Conservation (phyloP, 2,113 vertebrate species). For the Mustela nigripes region DNA sequence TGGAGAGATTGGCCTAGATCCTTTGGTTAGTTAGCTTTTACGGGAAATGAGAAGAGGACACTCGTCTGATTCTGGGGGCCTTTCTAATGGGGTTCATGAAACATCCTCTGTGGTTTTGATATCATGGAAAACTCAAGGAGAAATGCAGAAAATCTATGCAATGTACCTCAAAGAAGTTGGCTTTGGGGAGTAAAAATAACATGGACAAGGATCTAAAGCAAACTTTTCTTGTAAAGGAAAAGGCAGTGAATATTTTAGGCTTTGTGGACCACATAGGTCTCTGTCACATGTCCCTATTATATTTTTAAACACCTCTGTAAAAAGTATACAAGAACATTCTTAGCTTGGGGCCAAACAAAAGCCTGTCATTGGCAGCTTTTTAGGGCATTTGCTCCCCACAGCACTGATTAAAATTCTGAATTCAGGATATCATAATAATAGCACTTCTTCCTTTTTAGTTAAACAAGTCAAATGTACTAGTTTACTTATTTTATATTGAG, state of each 20-base stretch:
- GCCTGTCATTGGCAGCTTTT: not conserved
- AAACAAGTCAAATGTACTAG: not conserved
- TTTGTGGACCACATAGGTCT: not conserved
- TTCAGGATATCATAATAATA: not conserved
- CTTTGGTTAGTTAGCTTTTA: not conserved
- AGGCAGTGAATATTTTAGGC: not conserved
- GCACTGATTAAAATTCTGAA: not conserved
- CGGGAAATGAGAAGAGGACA: not conserved
- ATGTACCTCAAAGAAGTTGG: not conserved
- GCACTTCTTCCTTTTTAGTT: not conserved
- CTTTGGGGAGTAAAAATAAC: not conserved
- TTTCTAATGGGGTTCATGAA: not conserved
- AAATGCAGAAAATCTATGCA: not conserved
- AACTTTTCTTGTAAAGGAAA: not conserved
- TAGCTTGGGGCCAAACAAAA: not conserved
- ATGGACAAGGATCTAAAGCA: not conserved
- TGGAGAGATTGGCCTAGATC: not conserved
- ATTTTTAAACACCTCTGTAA: not conserved
- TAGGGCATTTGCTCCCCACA: accelerated
- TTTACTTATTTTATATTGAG: not conserved
- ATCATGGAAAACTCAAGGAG: not conserved
- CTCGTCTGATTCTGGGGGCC: not conserved
- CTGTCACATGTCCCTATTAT: not conserved
- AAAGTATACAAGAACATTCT: not conserved
- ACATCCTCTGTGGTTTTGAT: not conserved